Percentiles rank a stretch among this genome's conserved stretches.
Conservation (phyloP, 1,140 invertebrate genomes). For the Phortica variegata region DNA sequence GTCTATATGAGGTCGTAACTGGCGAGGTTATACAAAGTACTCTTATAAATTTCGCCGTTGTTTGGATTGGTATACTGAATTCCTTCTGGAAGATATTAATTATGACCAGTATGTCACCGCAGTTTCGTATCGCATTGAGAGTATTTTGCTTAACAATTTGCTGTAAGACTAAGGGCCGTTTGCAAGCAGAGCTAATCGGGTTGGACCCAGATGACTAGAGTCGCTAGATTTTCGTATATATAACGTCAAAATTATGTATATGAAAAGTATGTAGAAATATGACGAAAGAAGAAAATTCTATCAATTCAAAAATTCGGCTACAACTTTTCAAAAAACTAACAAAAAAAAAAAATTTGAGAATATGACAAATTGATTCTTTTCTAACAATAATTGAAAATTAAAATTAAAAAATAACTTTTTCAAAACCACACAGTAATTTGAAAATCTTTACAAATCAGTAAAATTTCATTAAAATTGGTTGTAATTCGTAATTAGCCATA, state of each 20-base stretch:
- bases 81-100: conserved; percentile 94
- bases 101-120: conserved; percentile 81
- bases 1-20: conserved; percentile 63
- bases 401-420: not conserved
- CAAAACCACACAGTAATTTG: not conserved
- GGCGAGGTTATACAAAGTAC: conserved; percentile 70
- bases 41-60: conserved; percentile 85
- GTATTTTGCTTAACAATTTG: conserved; percentile 88
- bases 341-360: conserved; percentile 24
- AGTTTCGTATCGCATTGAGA: conserved; percentile 83
- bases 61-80: conserved; percentile 92
- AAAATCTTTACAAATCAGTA: not conserved
- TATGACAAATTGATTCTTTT: conserved; percentile 23
- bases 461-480: conserved; percentile 10
- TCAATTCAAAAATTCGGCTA: conserved; percentile 3
- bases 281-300: conserved; percentile 21
- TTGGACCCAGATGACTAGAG: conserved; percentile 78
- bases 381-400: conserved; percentile 26
- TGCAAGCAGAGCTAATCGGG: conserved; percentile 79
- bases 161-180: conserved; percentile 75
- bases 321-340: conserved; percentile 8
- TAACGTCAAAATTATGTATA: conserved; percentile 15
- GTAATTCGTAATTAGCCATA: conserved; percentile 1
- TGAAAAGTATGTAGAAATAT: conserved; percentile 21
- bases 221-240: conserved; percentile 46